Evolutionary conservation across 2,113 vertebrate genomes (phyloP).

Genomic region (Toxostoma redivivum): DNA sequence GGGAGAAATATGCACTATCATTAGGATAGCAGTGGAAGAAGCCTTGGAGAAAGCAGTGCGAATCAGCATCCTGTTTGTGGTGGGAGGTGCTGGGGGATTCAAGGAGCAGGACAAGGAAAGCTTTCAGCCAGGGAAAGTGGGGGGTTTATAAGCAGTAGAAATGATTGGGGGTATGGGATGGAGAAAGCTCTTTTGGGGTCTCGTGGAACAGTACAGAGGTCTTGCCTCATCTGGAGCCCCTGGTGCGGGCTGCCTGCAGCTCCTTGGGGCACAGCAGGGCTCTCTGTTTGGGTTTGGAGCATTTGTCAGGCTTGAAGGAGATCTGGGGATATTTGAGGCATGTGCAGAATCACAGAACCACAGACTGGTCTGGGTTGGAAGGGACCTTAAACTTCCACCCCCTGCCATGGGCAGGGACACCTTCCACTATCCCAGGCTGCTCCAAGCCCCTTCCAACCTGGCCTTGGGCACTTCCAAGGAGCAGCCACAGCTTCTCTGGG

Average conservation of each 20-base stretch:
- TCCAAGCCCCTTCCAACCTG: fast-evolving
- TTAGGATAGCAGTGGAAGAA: neutral
- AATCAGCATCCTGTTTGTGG: neutral
- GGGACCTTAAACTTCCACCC: neutral
- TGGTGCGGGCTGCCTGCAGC: neutral
- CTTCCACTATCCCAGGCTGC: fast-evolving
- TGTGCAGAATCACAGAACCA: neutral
- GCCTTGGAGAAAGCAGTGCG: neutral
- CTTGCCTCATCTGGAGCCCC: neutral
- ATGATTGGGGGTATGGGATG: fast-evolving
- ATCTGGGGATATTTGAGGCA: neutral
- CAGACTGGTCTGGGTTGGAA: neutral
- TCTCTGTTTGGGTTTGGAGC: neutral
- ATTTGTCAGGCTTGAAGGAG: neutral
- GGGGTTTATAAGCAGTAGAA: neutral
- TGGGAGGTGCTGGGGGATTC: neutral
- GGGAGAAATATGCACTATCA: neutral
- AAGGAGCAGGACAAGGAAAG: neutral
- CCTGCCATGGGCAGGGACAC: neutral
- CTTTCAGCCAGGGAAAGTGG: neutral
- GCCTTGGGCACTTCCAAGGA: neutral
- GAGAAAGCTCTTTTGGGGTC: neutral
- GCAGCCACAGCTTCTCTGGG: neutral
- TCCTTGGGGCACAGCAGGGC: neutral
- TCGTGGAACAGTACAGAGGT: neutral